Evolutionary conservation across 1,140 invertebrate species (phyloP), one percentile per base, ranked within the genome.

Genomic region (Holotrichia oblita): DNA sequence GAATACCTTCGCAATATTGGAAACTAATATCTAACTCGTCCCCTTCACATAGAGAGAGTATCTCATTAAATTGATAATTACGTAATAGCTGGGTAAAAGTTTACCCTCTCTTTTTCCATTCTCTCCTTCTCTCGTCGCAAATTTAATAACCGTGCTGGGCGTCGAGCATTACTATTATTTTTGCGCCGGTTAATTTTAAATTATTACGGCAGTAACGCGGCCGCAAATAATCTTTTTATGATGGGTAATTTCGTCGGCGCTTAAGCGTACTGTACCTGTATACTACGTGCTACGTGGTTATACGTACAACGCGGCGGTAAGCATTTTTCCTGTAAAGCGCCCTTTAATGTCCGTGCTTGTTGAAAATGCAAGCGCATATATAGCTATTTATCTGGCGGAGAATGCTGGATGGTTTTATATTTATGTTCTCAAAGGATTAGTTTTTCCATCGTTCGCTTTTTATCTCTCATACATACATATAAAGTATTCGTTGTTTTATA

Each of bases 11-110:
- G 48, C 48, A 55, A 55, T 55, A 55, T 55, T 55, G 48, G 48
- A 55, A 55, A 55, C n/a, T 55, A 55, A 55, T 55, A 14, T 55
- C 48, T 17, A 55, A 14, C n/a, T 20, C 14, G 12, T 14, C 2
- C 17, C 48, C 48, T 55, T 55, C 48, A 34, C 27, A 34, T 34
- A 55, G 48, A n/a, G 48, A 17, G 48, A 55, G 14, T 17, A 55
- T 17, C 48, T 55, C 48, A 55, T 55, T 55, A 55, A 55, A 55
- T 55, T 55, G 17, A 55, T 55, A 55, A 55, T 55, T 55, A 55
- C 48, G 48, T 14, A n/a, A 55, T 55, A 44, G 42, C 48, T 34
- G 27, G 27, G 27, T 34, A 34, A 34, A 34, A 34, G 27, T 34
- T 34, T 34, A 1, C 27, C 27, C 4, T 34, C 27, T 34, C 27